A percentile compares a stretch with the other conserved stretches of the same genome.
These are phyloP conservation scores for Brachypodius melanocephalos DNA, from an alignment of 2,113 vertebrate genomes.

Conservation along the genomic window DNA sequence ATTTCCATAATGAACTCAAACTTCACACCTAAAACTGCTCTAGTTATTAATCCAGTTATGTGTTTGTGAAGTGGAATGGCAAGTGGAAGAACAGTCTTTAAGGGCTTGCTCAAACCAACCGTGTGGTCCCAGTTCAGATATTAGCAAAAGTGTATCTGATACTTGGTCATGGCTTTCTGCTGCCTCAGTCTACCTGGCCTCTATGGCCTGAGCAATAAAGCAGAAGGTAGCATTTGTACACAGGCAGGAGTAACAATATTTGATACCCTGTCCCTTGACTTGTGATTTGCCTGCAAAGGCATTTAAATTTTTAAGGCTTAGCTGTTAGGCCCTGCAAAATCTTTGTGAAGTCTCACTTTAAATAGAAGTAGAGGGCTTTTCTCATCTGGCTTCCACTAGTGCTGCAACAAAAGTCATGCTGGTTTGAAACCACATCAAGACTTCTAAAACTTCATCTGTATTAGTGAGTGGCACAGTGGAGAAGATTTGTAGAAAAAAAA, in stretches of 20 bases:
- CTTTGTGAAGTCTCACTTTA: not conserved
- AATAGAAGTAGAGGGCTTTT: not conserved
- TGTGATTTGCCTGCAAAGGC: not conserved
- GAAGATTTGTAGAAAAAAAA: not conserved
- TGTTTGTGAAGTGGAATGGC: not conserved
- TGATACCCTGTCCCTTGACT: not conserved
- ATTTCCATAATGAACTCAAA: not conserved
- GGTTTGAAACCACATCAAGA: not conserved
- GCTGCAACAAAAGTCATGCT: not conserved
- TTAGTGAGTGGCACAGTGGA: not conserved
- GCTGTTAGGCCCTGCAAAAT: not conserved
- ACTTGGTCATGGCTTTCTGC: not conserved
- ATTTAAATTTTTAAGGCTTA: not conserved
- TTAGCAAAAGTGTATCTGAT: not conserved
- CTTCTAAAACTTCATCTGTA: not conserved
- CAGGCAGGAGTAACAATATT: not conserved
- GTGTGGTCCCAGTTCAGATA: not conserved
- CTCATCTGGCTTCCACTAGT: not conserved
- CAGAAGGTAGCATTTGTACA: not conserved
- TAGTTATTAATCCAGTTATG: not conserved
- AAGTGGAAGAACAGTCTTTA: not conserved
- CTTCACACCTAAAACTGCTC: not conserved
- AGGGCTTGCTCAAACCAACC: not conserved
- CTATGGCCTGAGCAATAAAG: not conserved
- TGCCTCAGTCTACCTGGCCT: not conserved